These are phyloP conservation scores for Smutsia temminckii DNA, from an alignment of 2,797 vertebrate genomes.

Conservation along the genomic window DNA sequence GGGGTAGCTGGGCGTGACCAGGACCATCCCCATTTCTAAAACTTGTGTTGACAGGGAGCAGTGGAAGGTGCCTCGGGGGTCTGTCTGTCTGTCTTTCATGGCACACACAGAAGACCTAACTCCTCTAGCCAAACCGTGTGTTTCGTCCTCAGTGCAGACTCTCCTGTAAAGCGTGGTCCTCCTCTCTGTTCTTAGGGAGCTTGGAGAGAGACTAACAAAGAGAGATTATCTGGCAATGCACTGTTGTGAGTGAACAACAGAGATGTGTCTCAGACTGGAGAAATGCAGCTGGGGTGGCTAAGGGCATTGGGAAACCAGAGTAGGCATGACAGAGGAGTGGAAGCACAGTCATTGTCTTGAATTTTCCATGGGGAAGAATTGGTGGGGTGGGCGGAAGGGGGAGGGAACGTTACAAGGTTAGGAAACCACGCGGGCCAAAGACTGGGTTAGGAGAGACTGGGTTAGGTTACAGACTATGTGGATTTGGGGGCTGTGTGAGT, in stretches of 20 bases:
- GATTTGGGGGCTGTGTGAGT: neutral
- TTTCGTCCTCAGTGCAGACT: neutral
- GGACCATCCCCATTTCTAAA: rapidly evolving
- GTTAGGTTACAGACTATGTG: neutral
- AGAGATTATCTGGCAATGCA: neutral
- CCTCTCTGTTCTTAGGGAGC: neutral
- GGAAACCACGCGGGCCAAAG: neutral
- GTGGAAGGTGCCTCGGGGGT: neutral
- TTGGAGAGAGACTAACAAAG: neutral
- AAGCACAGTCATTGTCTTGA: neutral
- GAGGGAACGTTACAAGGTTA: neutral
- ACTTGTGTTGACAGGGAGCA: neutral
- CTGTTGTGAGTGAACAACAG: neutral
- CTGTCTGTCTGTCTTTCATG: neutral
- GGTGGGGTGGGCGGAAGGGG: too few relatives aligned
- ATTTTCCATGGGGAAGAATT: neutral
- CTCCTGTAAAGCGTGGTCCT: neutral
- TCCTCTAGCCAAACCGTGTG: neutral
- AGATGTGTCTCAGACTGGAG: neutral
- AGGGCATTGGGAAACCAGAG: neutral
- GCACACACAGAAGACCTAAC: neutral
- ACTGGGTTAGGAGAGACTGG: neutral
- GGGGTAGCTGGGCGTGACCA: neutral
- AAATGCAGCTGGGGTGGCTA: neutral
- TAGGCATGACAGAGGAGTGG: neutral